A percentile compares a stretch with the other conserved stretches of the same genome.
Evolutionary conservation across 1,140 invertebrate species (phyloP).

Genomic region (Anadara kagoshimensis): DNA sequence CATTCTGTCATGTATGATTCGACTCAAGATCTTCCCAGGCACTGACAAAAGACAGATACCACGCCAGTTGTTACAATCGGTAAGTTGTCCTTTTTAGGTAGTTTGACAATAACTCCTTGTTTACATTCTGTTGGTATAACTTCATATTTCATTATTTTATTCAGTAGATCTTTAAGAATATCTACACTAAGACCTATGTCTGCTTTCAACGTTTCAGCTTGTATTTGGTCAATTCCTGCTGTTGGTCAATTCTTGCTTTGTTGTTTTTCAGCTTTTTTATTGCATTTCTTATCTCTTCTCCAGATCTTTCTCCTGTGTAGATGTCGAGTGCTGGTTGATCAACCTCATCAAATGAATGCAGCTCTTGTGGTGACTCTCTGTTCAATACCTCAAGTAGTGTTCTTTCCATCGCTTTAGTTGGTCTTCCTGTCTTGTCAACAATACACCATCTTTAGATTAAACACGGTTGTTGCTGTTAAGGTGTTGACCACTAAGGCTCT

Average conservation of each 20-base stretch:
- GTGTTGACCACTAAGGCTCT: too few relatives aligned
- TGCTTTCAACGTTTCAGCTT: slow-evolving; percentile 11
- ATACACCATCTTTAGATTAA: too few relatives aligned
- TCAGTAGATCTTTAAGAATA: slow-evolving; percentile 1
- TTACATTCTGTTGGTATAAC: too few relatives aligned
- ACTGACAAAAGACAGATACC: slow-evolving; percentile 51
- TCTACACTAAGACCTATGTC: slow-evolving; percentile 12
- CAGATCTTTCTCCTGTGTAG: neutral
- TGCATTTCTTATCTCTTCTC: slow-evolving; percentile 14
- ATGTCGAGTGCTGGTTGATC: neutral
- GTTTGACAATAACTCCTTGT: too few relatives aligned
- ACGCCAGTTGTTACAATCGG: too few relatives aligned
- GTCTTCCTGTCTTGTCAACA: too few relatives aligned
- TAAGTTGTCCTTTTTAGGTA: too few relatives aligned
- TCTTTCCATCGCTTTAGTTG: slow-evolving; percentile 38
- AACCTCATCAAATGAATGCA: slow-evolving; percentile 4
- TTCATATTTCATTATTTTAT: too few relatives aligned
- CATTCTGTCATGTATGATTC: slow-evolving; percentile 42
- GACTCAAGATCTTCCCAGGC: slow-evolving; percentile 41
- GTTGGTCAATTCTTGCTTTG: slow-evolving; percentile 14
- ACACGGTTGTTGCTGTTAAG: too few relatives aligned
- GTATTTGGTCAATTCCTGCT: too few relatives aligned
- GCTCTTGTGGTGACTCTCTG: slow-evolving; percentile 24
- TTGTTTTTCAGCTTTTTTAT: slow-evolving; percentile 20
- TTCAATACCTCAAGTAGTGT: slow-evolving; percentile 35